Conservation (phyloP, 1,140 invertebrate species). For the Schlechtendalia chinensis region DNA sequence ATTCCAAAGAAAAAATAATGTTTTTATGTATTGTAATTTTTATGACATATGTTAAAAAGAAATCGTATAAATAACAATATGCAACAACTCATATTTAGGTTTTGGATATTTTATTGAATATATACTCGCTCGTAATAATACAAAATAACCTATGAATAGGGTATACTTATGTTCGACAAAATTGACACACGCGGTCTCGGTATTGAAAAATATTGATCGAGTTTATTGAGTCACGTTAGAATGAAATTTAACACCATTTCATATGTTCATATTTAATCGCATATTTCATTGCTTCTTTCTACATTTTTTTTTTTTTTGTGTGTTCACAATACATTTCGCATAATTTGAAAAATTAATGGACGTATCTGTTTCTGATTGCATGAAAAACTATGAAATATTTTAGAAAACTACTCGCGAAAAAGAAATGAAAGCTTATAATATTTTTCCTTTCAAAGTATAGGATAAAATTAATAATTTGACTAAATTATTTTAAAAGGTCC, state of each 20-base stretch:
- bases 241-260: not conserved
- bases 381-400: not conserved
- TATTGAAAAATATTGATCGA: not conserved
- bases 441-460: no score
- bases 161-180: not conserved
- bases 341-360: slow-evolving; percentile 28
- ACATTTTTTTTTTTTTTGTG: no score
- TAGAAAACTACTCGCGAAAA: not conserved
- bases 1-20: not conserved
- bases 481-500: no score
- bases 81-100: not conserved
- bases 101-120: not conserved
- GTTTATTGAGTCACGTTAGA: not conserved
- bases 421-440: not conserved
- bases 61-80: not conserved
- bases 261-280: no score
- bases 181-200: not conserved
- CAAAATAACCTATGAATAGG: no score
- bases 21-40: slow-evolving; percentile 1
- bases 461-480: no score
- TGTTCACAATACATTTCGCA: slow-evolving; percentile 30
- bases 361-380: not conserved
- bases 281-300: no score
- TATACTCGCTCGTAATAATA: no score
- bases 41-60: not conserved